Conservation (phyloP, 2,888 invertebrate genomes). For the Parnassius orleans region DNA sequence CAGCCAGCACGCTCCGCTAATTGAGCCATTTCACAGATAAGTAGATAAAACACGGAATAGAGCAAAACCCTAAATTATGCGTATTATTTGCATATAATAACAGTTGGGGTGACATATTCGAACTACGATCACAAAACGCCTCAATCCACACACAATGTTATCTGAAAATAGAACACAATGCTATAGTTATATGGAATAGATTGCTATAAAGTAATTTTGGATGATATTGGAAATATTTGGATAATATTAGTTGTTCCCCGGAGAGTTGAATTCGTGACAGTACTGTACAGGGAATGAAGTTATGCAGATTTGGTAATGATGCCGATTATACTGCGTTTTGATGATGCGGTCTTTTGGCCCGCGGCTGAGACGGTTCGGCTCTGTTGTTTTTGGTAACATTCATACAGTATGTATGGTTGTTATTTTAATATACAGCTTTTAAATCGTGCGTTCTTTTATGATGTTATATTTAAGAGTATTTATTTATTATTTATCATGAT, state of each 20-base stretch:
- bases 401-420: too few relatives aligned
- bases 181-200: neutral
- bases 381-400: conserved; percentile 8
- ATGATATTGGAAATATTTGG: conserved; percentile 32
- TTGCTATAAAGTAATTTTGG: conserved; percentile 21
- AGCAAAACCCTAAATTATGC: conserved; percentile 72
- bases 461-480: too few relatives aligned
- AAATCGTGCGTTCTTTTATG: neutral
- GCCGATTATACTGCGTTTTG: conserved; percentile 51
- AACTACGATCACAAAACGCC: conserved; percentile 29
- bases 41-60: conserved; percentile 77
- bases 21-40: conserved; percentile 80
- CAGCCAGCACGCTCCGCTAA: conserved; percentile 62
- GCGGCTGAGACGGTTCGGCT: conserved; percentile 22
- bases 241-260: conserved; percentile 38
- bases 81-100: conserved; percentile 79
- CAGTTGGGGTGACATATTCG: conserved; percentile 64
- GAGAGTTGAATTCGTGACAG: conserved; percentile 59
- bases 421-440: conserved; percentile 1
- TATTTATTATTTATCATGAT: too few relatives aligned
- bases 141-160: conserved; percentile 20
- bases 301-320: conserved; percentile 71
- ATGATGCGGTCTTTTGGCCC: conserved; percentile 44
- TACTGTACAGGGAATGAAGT: conserved; percentile 61
- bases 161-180: conserved; percentile 30